A percentile compares a stretch with the other conserved stretches of the same genome.
phyloP scores from a whole-genome alignment of 2,888 invertebrate genomes.

The Hirtodrosophila histrioides region DNA sequence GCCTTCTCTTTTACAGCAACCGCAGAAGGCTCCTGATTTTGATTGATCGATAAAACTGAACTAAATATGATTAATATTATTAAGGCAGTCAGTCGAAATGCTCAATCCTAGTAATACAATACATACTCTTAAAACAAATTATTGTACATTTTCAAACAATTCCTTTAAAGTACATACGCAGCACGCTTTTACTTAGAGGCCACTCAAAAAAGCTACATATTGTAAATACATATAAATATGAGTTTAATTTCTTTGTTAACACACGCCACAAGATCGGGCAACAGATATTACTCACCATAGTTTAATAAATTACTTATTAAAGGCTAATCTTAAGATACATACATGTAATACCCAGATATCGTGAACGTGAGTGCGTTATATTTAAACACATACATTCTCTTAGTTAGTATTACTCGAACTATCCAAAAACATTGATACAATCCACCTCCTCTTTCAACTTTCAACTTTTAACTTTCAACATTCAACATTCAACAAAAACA shows the following conservation, averaged over 20 bases:
- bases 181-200: constrained; percentile 65
- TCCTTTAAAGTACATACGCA: constrained; percentile 35
- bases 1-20: constrained; percentile 93
- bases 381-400: constrained; percentile 3
- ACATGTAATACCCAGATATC: constrained; percentile 34
- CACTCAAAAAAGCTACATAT: constrained; percentile 40
- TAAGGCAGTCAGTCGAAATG: constrained; percentile 5
- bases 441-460: constrained; percentile 39
- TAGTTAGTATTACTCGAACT: constrained; percentile 32
- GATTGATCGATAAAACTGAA: constrained; percentile 57
- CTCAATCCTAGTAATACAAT: background rate
- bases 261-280: constrained; percentile 35
- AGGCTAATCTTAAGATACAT: constrained; percentile 40
- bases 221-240: constrained; percentile 38
- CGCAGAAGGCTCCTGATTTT: constrained; percentile 89
- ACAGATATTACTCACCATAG: constrained; percentile 27
- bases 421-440: constrained; percentile 28
- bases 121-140: constrained; percentile 23
- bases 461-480: no score
- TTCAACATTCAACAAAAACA: no score
- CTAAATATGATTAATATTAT: constrained; percentile 30
- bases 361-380: constrained; percentile 11
- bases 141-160: constrained; percentile 48
- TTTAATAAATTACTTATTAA: constrained; percentile 22
- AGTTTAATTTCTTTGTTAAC: constrained; percentile 48